Conservation (phyloP, 2,888 invertebrate genomes). For the Hypolimnas misippus region DNA sequence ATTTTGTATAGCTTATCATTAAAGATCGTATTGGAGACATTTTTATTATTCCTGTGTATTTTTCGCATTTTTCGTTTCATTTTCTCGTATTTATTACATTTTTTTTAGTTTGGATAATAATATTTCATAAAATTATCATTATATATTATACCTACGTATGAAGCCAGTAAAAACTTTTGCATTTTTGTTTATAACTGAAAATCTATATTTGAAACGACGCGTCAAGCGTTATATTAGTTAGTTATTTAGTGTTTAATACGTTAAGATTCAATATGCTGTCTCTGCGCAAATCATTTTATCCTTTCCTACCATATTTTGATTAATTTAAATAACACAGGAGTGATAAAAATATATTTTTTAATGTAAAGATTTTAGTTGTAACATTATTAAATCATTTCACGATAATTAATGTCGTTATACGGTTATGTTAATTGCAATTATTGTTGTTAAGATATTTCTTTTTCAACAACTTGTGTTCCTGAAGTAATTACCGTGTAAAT, state of each 20-base stretch:
- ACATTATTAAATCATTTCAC: conserved; percentile 42
- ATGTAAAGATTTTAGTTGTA: conserved; percentile 32
- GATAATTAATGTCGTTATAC: conserved; percentile 52
- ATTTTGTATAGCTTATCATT: conserved; percentile 56
- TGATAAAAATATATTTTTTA: conserved; percentile 33
- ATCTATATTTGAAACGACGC: conserved; percentile 1
- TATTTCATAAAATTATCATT: conserved; percentile 11
- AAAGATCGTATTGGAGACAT: conserved; percentile 44
- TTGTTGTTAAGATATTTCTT: conserved; percentile 57
- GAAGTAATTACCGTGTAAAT: conserved; percentile 44
- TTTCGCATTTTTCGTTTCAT: conserved; percentile 6
- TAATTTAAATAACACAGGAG: conserved; percentile 32
- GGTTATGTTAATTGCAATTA: conserved; percentile 56
- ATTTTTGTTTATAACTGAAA: conserved; percentile 19
- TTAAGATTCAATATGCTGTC: conserved; percentile 13
- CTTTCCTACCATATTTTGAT: conserved; percentile 5
- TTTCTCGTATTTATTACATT: not conserved
- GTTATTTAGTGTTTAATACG: conserved; percentile 38
- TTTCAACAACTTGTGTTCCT: conserved; percentile 52
- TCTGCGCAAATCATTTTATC: conserved; percentile 5
- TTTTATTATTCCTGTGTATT: conserved; percentile 38
- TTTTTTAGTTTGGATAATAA: no score
- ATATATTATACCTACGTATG: not conserved
- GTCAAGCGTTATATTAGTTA: conserved; percentile 15
- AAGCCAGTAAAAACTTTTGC: conserved; percentile 25